Evolutionary conservation across 2,888 invertebrate genomes (phyloP), one percentile per base, ranked within the genome.

Genomic region (Lithophane ornitopus): DNA sequence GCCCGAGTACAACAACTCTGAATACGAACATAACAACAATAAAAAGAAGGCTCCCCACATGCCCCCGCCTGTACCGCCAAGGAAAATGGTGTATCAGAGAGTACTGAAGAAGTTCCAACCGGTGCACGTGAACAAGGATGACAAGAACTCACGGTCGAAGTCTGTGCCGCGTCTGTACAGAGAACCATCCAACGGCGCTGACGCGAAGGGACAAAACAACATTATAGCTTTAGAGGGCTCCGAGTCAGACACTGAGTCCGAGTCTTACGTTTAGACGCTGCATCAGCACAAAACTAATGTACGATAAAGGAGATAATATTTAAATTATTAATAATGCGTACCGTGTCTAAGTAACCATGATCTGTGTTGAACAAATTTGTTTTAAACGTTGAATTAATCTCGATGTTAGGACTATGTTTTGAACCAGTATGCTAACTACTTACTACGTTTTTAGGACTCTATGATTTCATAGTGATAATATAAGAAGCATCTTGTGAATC

Each of bases 31-130:
- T 76, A 95, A 93, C 75, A 94, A 93, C 67, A 94, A 93, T 70
- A 94, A 92, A 74, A 95, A 94, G 88, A 95, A 95, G 81, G 94
- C 95, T n/a, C 94, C 95, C 4, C 97, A 97, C 85, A 96, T 97
- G 90, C 97, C 97, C 7, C 97, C 97, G 19, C 97, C 97, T 2
- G 95, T 97, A 52, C 97, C 97, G 1, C 97, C 97, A 9, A 94
- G 97, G 87, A 96, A 96, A 86, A 93, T 95, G 92, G 93, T 96
- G 66, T 96, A 96, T 88, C 96, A 96, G 87, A 93, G 95, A 87
- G 95, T 96, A 7, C 92, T 97, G 62, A 97, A 97, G 92, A 97
- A 97, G 88, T 95, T 97, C 85, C 97, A 97, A 74, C 97, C 97
- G 1, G 97, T 97, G 44, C 97, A 97, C 88, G 97, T 97, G 86